Evolutionary conservation across 2,888 invertebrate species (phyloP).

Genomic region (Phaedon cochleariae): DNA sequence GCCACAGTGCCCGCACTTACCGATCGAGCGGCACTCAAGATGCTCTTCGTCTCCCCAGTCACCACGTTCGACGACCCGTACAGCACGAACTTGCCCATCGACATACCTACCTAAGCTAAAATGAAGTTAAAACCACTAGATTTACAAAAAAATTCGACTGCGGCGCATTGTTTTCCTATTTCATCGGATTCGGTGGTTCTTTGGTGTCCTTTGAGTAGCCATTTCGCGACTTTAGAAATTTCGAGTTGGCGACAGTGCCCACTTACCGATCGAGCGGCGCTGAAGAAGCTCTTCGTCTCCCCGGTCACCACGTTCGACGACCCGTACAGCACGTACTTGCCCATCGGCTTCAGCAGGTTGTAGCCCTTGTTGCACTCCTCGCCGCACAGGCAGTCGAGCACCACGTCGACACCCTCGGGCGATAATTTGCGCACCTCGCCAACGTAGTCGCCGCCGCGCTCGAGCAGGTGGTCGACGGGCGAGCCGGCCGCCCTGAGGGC

Average conservation of each 20-base stretch:
- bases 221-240: no score
- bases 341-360: constrained; percentile 84
- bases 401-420: constrained; percentile 84
- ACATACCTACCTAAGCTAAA: no score
- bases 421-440: constrained; percentile 83
- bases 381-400: constrained; percentile 87
- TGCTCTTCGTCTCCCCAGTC: constrained; percentile 90
- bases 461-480: constrained; percentile 79
- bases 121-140: no score
- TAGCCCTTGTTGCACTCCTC: constrained; percentile 90
- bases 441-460: constrained; percentile 82
- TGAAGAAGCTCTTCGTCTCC: constrained; percentile 91
- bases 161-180: no score
- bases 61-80: constrained; percentile 90
- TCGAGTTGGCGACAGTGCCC: constrained; percentile 13
- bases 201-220: no score
- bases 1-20: no score
- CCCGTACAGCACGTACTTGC: constrained; percentile 87
- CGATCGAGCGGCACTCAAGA: constrained; percentile 89
- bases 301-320: constrained; percentile 89
- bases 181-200: no score
- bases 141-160: no score
- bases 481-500: constrained; percentile 75
- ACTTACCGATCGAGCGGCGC: constrained; percentile 88
- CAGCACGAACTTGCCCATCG: constrained; percentile 88